These are phyloP conservation scores for Siphamia tubifer DNA, from an alignment of 2,113 vertebrate species.

Conservation along the genomic window DNA sequence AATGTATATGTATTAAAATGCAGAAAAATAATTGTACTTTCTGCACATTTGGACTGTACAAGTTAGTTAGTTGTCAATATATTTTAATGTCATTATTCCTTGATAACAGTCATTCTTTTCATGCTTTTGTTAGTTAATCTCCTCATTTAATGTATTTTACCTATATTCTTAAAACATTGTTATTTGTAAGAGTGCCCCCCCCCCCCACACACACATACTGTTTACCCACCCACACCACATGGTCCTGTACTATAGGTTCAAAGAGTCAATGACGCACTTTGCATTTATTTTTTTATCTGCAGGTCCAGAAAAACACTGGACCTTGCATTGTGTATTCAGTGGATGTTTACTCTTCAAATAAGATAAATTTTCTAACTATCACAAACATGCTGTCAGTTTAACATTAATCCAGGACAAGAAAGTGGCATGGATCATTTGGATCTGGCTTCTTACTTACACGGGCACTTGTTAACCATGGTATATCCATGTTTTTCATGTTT, in stretches of 20 bases:
- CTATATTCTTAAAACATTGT: background rate
- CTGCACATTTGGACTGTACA: too few relatives aligned
- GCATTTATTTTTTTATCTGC: background rate
- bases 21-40: too few relatives aligned
- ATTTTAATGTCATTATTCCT: too few relatives aligned
- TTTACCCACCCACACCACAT: background rate
- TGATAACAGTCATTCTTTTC: too few relatives aligned
- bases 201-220: too few relatives aligned
- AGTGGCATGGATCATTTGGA: too few relatives aligned
- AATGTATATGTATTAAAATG: too few relatives aligned
- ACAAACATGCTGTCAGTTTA: background rate
- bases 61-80: too few relatives aligned
- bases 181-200: background rate
- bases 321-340: conserved; percentile 15
- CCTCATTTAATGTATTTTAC: background rate
- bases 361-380: background rate
- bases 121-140: too few relatives aligned
- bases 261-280: conserved; percentile 14
- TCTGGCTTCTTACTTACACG: too few relatives aligned
- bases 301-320: conserved; percentile 22
- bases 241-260: background rate
- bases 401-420: background rate
- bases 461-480: too few relatives aligned
- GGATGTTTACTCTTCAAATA: conserved; percentile 29
- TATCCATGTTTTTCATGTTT: too few relatives aligned